A percentile compares a stretch with the other conserved stretches of the same genome.
Conservation (phyloP, 2,888 invertebrate genomes). For the Xestia ashworthii region DNA sequence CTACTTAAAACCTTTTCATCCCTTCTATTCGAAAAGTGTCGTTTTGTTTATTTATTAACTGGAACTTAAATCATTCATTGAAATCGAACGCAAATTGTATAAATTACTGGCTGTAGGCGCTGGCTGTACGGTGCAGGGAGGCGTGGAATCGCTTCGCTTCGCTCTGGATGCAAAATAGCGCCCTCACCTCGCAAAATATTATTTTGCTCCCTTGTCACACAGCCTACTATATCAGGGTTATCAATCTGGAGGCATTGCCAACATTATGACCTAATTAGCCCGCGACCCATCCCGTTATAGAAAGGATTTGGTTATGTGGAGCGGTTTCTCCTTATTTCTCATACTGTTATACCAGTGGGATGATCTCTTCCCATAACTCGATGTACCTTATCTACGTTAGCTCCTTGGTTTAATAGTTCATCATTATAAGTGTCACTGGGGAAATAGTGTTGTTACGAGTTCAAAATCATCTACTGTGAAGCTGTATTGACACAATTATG, state of each 20-base stretch:
- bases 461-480: neutral
- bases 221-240: no score
- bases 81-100: no score
- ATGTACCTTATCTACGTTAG: neutral
- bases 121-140: no score
- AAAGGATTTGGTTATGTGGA: neutral
- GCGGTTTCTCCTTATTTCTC: neutral
- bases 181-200: no score
- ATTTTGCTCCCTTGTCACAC: no score
- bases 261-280: neutral
- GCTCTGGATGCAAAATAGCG: no score
- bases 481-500: constrained; percentile 8
- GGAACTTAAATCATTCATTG: no score
- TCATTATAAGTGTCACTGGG: neutral
- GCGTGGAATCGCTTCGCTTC: no score
- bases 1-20: neutral
- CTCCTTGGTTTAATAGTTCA: neutral
- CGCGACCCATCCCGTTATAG: accelerated
- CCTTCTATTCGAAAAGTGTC: no score
- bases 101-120: no score
- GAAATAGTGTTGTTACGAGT: neutral
- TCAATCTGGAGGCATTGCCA: neutral
- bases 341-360: neutral
- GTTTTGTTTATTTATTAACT: no score
- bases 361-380: neutral